Base-by-base conservation (phyloP, 1,140 invertebrate genomes). In the Diploscapter pachys region DNA sequence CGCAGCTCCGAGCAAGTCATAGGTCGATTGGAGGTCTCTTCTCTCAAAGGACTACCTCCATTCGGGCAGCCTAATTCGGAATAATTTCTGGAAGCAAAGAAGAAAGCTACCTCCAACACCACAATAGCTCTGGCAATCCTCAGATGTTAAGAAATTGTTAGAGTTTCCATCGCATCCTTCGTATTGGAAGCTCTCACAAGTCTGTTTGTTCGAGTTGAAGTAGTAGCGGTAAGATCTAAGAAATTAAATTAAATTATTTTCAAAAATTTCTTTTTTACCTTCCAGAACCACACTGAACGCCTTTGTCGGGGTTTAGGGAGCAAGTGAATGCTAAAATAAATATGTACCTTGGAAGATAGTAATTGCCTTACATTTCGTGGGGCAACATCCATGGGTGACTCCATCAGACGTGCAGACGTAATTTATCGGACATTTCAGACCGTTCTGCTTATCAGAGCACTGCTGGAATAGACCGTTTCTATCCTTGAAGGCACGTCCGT, bases 21-120 rank as follows among this genome's bases (percentile, higher is more conserved):
- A n/a, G 83, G 78, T 53, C 83, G 82, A 73, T 83, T 85, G 4
- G 71, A 80, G 3, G 51, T 54, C 5, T 77, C 53, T 66, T 83
- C 83, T 49, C 83, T 67, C 48, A 83, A 71, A 4, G 82, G 82
- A 62, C 84, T 81, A n/a, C 82, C 82, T 51, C 82, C 82, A 68
- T 84, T 85, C 8, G 83, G 83, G 72, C 82, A 83, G 63, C 80
- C 81, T 80, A 48, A 13, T n/a, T 71, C 57, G 9, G 9, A 65
- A 2, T 70, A 9, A 65, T 83, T 52, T 31, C 31, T 31, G 31
- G 31, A 31, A 31, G 31, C 31, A 31, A 31, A 31, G 31, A 31
- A 31, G 31, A 31, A 31, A 31, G 31, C 31, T 31, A 31, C 71
- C 73, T 6, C 73, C 73, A 4, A 74, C 73, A 65, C 76, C 78